A percentile compares a stretch with the other conserved stretches of the same genome.
Evolutionary conservation across 2,113 vertebrate species (phyloP).

Genomic region (Stercorarius parasiticus): DNA sequence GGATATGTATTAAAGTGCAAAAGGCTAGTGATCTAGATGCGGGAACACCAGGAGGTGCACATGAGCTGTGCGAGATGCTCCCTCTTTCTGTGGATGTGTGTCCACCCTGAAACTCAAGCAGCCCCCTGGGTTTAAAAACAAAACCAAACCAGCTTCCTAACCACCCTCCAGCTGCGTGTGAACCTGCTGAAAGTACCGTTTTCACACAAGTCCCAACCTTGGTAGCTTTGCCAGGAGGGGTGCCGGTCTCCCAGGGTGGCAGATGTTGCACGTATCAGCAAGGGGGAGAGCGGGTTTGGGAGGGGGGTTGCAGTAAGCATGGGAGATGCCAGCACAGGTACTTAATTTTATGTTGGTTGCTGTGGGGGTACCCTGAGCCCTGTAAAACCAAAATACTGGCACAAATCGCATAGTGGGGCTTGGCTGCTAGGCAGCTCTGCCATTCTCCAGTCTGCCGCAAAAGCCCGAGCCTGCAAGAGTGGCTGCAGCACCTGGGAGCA

Average conservation of each 20-base stretch:
- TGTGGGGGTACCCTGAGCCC: neutral
- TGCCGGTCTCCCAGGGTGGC: neutral
- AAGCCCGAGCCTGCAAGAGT: neutral
- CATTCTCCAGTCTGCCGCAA: accelerated
- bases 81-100: neutral
- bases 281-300: neutral
- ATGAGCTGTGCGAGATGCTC: neutral
- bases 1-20: neutral
- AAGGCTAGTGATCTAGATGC: neutral
- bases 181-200: neutral
- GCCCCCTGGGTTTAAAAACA: neutral
- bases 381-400: neutral
- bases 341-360: neutral
- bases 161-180: accelerated
- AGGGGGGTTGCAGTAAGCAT: neutral
- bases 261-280: too few relatives aligned
- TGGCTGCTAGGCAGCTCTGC: neutral
- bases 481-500: neutral
- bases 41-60: neutral
- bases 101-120: neutral
- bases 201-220: neutral
- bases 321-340: accelerated
- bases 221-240: neutral
- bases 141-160: neutral
- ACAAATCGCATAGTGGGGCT: neutral